These are phyloP conservation scores for Mastigias papua DNA, from an alignment of 30 jellyfish, hydroid and myxozoan species.

Conservation along the genomic window DNA sequence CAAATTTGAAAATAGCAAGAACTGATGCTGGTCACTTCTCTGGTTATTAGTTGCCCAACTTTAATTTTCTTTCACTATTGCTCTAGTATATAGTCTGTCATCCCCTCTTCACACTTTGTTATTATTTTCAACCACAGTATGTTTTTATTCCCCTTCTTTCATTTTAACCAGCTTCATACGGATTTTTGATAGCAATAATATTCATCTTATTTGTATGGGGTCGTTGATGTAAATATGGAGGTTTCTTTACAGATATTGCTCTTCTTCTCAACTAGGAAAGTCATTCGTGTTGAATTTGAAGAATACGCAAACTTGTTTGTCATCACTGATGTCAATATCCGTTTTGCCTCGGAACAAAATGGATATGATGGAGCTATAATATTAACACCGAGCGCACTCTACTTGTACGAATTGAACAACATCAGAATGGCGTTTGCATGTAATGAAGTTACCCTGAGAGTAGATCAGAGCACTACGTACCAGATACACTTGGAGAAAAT, in stretches of 20 bases:
- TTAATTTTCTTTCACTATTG: too few relatives aligned
- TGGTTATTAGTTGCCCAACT: too few relatives aligned
- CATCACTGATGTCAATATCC: constrained; percentile 38
- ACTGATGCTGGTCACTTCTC: too few relatives aligned
- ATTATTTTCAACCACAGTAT: too few relatives aligned
- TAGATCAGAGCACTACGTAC: constrained; percentile 24
- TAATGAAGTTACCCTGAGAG: constrained; percentile 61
- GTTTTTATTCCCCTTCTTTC: too few relatives aligned
- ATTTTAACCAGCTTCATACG: too few relatives aligned
- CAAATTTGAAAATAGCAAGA: too few relatives aligned
- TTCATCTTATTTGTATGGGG: too few relatives aligned
- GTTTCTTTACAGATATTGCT: neutral
- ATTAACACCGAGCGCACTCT: constrained; percentile 57
- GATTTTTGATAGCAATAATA: too few relatives aligned
- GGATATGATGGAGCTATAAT: constrained; percentile 70
- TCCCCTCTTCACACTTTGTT: too few relatives aligned
- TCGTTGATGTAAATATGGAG: too few relatives aligned
- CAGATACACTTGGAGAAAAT: constrained; percentile 1
- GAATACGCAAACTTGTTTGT: constrained; percentile 49
- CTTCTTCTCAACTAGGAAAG: constrained; percentile 37
- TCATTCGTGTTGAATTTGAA: constrained; percentile 62
- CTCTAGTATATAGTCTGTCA: too few relatives aligned
- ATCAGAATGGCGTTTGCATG: constrained; percentile 70
- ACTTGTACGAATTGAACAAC: constrained; percentile 56
- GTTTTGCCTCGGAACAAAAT: constrained; percentile 29